Conservation (phyloP, 35 echinoderm and acorn worm genomes). For the Hemicentrotus pulcherrimus region DNA sequence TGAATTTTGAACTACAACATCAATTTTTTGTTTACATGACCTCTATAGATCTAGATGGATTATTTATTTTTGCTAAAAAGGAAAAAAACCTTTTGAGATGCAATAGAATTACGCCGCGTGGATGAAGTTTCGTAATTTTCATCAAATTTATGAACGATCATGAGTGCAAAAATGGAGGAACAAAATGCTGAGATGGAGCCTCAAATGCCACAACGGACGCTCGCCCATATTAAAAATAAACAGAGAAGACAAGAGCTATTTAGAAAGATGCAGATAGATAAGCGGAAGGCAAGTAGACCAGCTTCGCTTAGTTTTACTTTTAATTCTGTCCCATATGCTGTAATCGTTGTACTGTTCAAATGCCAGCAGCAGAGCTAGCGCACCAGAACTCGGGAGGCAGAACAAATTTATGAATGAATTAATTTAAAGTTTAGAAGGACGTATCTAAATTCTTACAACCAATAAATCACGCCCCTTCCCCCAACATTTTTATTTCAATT, state of each 20-base stretch:
- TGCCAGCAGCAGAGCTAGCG: no score
- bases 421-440: no score
- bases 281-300: slow-evolving; percentile 23
- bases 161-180: not conserved
- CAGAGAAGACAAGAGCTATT: slow-evolving; percentile 38
- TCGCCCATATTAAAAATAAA: slow-evolving; percentile 40
- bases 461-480: no score
- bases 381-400: no score
- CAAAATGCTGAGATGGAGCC: not conserved
- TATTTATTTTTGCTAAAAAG: no score
- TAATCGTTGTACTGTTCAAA: not conserved
- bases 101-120: not conserved
- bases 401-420: no score
- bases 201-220: slow-evolving; percentile 35
- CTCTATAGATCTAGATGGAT: no score
- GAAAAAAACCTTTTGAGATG: no score
- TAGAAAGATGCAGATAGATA: slow-evolving; percentile 48
- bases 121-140: not conserved
- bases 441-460: no score
- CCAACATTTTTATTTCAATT: no score
- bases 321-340: not conserved
- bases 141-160: not conserved
- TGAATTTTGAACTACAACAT: no score
- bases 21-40: no score
- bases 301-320: not conserved